Evolutionary conservation across 2,797 vertebrate genomes (phyloP).

Genomic region (Dipus sagitta): DNA sequence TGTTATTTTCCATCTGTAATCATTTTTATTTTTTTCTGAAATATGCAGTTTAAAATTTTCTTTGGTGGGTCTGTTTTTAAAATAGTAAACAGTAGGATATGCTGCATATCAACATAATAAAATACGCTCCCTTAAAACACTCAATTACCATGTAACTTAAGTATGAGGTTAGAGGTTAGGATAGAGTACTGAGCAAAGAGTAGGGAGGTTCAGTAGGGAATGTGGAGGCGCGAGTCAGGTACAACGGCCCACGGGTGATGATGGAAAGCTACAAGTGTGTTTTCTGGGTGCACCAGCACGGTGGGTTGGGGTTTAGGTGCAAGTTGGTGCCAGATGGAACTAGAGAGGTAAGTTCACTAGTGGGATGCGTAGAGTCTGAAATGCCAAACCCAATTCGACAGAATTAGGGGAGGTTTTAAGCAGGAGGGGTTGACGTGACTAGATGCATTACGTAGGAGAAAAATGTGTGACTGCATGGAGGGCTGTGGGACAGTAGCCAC

Average conservation of each 20-base stretch:
- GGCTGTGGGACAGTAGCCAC: neutral
- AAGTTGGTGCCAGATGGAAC: slow-evolving; percentile 56
- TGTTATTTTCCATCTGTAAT: slow-evolving; percentile 23
- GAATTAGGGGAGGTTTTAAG: slow-evolving; percentile 9
- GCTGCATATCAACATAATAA: slow-evolving; percentile 15
- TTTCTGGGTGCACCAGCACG: neutral
- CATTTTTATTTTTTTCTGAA: slow-evolving; percentile 30
- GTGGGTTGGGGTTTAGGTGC: neutral
- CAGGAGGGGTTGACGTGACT: neutral
- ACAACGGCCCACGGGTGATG: neutral
- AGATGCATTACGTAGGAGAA: neutral
- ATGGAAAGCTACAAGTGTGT: neutral
- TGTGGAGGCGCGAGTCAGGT: neutral
- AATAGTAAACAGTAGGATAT: neutral
- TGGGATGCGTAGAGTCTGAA: slow-evolving; percentile 25
- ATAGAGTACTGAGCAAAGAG: neutral
- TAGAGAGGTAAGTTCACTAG: slow-evolving; percentile 37
- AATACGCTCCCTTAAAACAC: neutral
- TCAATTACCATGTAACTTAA: neutral
- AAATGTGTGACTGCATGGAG: neutral
- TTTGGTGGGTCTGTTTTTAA: slow-evolving; percentile 6
- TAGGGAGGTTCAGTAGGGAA: neutral
- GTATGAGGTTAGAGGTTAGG: neutral
- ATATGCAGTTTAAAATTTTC: slow-evolving; percentile 51
- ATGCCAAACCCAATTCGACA: neutral